Evolutionary conservation across 2,888 invertebrate genomes (phyloP).

Genomic region (Bhutanitis thaidina): DNA sequence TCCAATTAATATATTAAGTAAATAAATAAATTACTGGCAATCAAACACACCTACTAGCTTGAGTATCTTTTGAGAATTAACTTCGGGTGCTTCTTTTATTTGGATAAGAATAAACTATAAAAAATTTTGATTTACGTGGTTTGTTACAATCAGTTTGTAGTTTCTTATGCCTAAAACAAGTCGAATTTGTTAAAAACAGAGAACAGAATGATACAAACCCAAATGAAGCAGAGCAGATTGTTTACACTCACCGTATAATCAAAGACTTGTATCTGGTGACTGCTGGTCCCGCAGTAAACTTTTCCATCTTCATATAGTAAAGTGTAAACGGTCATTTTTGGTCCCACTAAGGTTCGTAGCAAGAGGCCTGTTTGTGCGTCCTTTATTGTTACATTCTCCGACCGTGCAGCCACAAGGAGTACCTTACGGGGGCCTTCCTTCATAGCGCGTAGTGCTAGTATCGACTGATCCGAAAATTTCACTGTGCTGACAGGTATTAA

Average conservation of each 20-base stretch:
- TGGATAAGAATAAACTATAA: too few relatives aligned
- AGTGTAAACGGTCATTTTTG: conserved; percentile 84
- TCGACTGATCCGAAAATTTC: conserved; percentile 82
- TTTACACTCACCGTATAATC: conserved; percentile 87
- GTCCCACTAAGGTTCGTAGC: conserved; percentile 81
- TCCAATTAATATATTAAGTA: too few relatives aligned
- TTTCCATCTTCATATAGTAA: conserved; percentile 83
- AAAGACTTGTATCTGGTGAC: conserved; percentile 85
- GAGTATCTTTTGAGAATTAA: too few relatives aligned
- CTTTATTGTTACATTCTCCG: conserved; percentile 84
- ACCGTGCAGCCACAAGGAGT: conserved; percentile 84
- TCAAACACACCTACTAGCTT: too few relatives aligned
- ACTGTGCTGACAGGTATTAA: conserved; percentile 73
- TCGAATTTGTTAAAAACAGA: too few relatives aligned
- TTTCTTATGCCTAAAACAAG: too few relatives aligned
- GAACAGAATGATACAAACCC: too few relatives aligned
- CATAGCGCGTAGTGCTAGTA: conserved; percentile 85
- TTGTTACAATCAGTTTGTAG: too few relatives aligned
- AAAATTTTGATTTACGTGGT: too few relatives aligned
- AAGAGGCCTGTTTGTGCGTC: conserved; percentile 86
- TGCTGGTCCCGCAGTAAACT: conserved; percentile 89
- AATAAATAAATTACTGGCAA: too few relatives aligned
- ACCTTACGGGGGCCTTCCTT: conserved; percentile 86
- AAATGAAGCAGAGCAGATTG: too few relatives aligned
- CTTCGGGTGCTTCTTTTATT: too few relatives aligned